These are phyloP conservation scores for Stomatorhinus ivindoensis DNA, from an alignment of 2,113 vertebrate species.

Conservation along the genomic window DNA sequence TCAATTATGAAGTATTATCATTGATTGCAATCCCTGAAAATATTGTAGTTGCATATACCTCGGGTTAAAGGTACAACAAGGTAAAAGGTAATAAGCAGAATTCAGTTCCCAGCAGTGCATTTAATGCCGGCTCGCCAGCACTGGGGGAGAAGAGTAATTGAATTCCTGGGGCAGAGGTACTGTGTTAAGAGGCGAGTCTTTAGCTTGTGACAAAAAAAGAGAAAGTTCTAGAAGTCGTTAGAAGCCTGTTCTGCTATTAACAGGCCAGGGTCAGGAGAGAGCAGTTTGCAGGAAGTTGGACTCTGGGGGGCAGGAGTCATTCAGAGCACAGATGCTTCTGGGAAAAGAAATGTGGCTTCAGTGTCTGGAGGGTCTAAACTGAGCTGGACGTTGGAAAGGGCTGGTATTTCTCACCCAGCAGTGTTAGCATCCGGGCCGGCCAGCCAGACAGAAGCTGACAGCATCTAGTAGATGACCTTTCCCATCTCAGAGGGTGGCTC, in stretches of 20 bases:
- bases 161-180: conserved; percentile 7
- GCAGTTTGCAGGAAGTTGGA: not conserved
- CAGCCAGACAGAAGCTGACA: not conserved
- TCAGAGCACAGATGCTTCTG: not conserved
- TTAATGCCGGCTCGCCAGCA: not conserved
- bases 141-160: conserved; percentile 2
- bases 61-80: not conserved
- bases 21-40: not conserved
- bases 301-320: not conserved
- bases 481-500: not conserved
- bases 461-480: not conserved
- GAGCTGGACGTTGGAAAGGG: not conserved
- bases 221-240: not conserved
- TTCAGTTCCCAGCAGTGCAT: conserved; percentile 5
- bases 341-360: not conserved
- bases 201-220: conserved; percentile 3
- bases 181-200: not conserved
- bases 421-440: not conserved
- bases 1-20: not conserved
- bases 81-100: not conserved
- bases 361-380: not conserved
- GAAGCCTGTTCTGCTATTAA: not conserved
- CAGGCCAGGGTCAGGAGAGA: not conserved
- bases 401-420: not conserved
- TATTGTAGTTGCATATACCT: not conserved